These are phyloP conservation scores for Empis livida DNA, from an alignment of 2,888 invertebrate species.

Conservation along the genomic window DNA sequence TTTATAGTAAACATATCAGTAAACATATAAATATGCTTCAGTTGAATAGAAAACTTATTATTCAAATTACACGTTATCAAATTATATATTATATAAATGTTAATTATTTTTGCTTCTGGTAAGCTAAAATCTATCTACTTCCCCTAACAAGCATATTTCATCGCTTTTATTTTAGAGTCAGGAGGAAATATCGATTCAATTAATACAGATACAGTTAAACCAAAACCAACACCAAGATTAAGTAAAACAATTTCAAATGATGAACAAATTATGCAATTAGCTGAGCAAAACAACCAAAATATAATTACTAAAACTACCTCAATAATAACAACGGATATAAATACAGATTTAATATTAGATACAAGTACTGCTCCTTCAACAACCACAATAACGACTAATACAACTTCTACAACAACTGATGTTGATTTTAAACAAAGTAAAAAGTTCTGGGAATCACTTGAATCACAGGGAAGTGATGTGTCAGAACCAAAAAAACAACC, in stretches of 20 bases:
- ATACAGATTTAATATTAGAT: neutral
- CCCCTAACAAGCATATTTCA: constrained; percentile 29
- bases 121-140: constrained; percentile 17
- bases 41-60: too few species aligned
- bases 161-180: constrained; percentile 36
- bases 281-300: neutral
- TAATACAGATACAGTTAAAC: constrained; percentile 26
- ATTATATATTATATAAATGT: neutral
- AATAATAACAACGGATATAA: neutral
- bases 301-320: neutral
- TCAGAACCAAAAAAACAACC: constrained; percentile 1
- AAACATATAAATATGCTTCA: too few species aligned
- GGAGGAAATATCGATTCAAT: constrained; percentile 24
- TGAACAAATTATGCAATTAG: constrained; percentile 6
- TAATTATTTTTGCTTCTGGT: constrained; percentile 11
- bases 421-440: constrained; percentile 13
- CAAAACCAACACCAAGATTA: constrained; percentile 40
- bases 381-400: too few species aligned
- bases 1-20: too few species aligned
- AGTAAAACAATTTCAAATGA: constrained; percentile 26
- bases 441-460: constrained; percentile 14
- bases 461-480: constrained; percentile 6
- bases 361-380: neutral
- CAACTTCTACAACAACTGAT: neutral
- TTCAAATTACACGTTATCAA: too few species aligned